Evolutionary conservation across 1,140 invertebrate species (phyloP).

Genomic region (Pteromalus puparum): DNA sequence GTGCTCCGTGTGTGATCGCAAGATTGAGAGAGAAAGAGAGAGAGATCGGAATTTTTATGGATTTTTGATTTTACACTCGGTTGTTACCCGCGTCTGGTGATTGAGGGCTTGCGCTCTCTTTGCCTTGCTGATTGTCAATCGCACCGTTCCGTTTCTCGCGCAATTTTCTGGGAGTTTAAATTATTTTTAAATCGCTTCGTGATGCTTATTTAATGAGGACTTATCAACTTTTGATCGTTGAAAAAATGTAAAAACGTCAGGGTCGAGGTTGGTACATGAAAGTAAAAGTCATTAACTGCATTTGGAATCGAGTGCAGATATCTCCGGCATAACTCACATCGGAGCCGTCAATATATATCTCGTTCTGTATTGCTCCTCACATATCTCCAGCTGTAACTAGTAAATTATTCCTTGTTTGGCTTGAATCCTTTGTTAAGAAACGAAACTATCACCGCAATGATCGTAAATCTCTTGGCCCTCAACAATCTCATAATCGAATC

Average conservation of each 20-base stretch:
- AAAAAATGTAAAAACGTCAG: too few relatives aligned
- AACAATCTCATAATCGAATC: conserved; percentile 49
- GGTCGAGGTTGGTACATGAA: too few relatives aligned
- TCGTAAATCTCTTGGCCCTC: conserved; percentile 17
- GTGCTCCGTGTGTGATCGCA: conserved; percentile 8
- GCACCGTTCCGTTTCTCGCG: too few relatives aligned
- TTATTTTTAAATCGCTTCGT: too few relatives aligned
- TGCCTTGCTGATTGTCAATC: not conserved
- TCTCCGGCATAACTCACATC: not conserved
- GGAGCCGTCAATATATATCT: not conserved
- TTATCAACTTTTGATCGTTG: too few relatives aligned
- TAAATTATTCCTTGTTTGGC: conserved; percentile 47
- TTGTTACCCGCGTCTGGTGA: not conserved
- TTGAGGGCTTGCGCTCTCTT: not conserved
- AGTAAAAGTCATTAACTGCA: not conserved
- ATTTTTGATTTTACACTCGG: conserved; percentile 17
- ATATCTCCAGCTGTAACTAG: conserved; percentile 4
- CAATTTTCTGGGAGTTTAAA: not conserved
- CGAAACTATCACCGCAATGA: conserved; percentile 17
- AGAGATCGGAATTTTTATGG: conserved; percentile 36
- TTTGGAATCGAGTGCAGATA: not conserved
- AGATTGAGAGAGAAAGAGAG: conserved; percentile 18
- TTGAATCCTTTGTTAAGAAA: conserved; percentile 40
- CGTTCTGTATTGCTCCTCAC: not conserved
- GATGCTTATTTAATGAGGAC: too few relatives aligned